Evolutionary conservation across 2,797 vertebrate genomes (phyloP), one percentile per base, ranked within the genome.

Genomic region (Poecilia picta): DNA sequence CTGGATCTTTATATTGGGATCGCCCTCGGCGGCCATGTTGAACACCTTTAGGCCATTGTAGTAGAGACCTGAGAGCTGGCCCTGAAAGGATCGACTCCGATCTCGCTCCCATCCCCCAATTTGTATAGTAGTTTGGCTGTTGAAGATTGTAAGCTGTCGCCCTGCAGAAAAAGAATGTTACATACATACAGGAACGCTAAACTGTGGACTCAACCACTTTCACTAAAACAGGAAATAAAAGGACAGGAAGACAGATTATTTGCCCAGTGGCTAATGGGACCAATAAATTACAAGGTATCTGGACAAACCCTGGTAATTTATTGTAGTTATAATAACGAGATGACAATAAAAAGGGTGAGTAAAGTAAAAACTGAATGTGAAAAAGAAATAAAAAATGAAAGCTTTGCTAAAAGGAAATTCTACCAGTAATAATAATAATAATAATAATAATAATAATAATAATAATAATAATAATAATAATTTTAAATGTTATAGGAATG

Each of bases 101-200:
- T 99, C 98, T 87, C 96, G 96, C 87, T 99, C 97, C 96, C 97
- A 97, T 95, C 98, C 98, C 87, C 98, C 98, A 93, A 99, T 99
- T 96, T 98, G 98, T 95, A 99, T 99, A 89, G 97, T 98, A 89
- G 97, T 98, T 97, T 99, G 98, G 94, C 98, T 99, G 97, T 99
- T 99, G 97, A 99, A 99, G 97, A 99, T 99, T 93, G 98, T 99
- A 91, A 99, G 98, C 95, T 99, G 98, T 89, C 98, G 97, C 87
- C 98, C 98, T 99, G 97, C 85, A 91, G 95, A 95, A 97, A 95
- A 96, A 97, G 95, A 98, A 97, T 84, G 97, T 98, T 98, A 97
- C 96, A 98, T 97, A 97, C 97, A 97, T 97, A 97, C 96, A 95
- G 95, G 95, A 96, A 95, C 95, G 96, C 97, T 97, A 95, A 91